Evolutionary conservation across 35 echinoderm and acorn worm species (phyloP).

Genomic region (Heliocidaris tuberculata): DNA sequence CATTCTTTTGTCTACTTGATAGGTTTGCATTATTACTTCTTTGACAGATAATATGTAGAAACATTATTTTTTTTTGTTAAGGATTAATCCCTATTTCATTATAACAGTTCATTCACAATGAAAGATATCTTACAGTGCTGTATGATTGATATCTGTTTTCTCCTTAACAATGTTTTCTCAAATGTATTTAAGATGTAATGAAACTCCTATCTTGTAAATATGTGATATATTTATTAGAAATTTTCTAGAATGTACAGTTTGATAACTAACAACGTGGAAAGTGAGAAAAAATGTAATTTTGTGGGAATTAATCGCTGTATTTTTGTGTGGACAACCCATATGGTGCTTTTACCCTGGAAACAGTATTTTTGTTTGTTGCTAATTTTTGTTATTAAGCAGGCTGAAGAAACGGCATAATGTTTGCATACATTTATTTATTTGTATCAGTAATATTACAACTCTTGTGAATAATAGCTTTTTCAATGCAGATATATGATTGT

Average conservation of each 20-base stretch:
- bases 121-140: background rate
- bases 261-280: background rate
- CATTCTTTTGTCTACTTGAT: background rate
- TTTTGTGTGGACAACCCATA: background rate
- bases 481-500: too few species aligned
- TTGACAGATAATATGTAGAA: background rate
- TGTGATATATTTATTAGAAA: constrained; percentile 19
- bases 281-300: background rate
- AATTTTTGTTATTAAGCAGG: background rate
- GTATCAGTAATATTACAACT: too few species aligned
- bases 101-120: background rate
- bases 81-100: background rate
- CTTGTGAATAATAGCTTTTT: too few species aligned
- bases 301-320: background rate
- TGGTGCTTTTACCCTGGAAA: background rate
- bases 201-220: background rate
- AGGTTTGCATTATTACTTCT: background rate
- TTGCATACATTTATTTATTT: too few species aligned
- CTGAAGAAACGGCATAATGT: background rate
- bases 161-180: background rate
- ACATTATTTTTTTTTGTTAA: too few species aligned
- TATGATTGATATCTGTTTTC: background rate
- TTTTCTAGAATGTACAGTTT: constrained; percentile 12
- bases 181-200: background rate
- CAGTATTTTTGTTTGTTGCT: background rate